phyloP scores from a whole-genome alignment of 1,140 invertebrate genomes.

The Idris sp. region DNA sequence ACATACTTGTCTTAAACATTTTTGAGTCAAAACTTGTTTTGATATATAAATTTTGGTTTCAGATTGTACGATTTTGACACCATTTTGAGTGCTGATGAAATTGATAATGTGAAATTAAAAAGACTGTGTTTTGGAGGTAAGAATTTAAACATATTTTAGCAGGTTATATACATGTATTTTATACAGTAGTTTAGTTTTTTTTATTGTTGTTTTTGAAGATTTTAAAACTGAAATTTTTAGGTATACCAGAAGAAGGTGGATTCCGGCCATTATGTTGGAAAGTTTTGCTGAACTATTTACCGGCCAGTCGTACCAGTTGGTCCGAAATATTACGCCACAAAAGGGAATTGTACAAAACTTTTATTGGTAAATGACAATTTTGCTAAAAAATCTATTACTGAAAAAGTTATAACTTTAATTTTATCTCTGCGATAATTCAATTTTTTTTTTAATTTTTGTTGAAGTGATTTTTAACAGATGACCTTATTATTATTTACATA shows the following conservation, averaged over 20 bases:
- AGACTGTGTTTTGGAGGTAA: conserved; percentile 88
- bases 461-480: too few relatives aligned
- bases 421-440: too few relatives aligned
- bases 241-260: conserved; percentile 89
- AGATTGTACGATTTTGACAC: conserved; percentile 88
- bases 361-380: conserved; percentile 30
- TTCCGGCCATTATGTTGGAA: conserved; percentile 89
- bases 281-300: conserved; percentile 89
- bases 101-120: conserved; percentile 83
- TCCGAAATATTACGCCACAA: conserved; percentile 74
- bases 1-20: conserved; percentile 8
- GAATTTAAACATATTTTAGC: conserved; percentile 43
- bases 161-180: too few relatives aligned
- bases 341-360: conserved; percentile 19
- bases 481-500: too few relatives aligned
- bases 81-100: conserved; percentile 82
- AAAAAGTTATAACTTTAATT: not conserved
- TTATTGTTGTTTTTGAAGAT: not conserved
- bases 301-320: conserved; percentile 82
- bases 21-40: not conserved
- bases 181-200: too few relatives aligned
- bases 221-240: conserved; percentile 75
- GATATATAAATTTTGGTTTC: conserved; percentile 1
- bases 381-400: not conserved
- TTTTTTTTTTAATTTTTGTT: too few relatives aligned